Base-by-base conservation (phyloP, 1,140 invertebrate species). In the Heliconius hermathena region DNA sequence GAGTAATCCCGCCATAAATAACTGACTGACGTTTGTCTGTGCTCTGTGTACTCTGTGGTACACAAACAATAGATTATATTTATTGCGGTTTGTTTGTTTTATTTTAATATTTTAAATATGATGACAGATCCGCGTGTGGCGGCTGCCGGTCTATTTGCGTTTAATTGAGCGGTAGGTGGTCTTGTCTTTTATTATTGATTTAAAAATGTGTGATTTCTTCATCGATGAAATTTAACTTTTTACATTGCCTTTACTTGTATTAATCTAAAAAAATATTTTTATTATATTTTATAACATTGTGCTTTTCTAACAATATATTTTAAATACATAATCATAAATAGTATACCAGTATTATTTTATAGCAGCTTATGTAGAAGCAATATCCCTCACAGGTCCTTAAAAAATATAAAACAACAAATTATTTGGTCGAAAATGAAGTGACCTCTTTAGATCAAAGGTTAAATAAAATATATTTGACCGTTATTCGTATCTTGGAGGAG, bases 1-100 rank as follows among this genome's bases (percentile, higher is more conserved):
- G 82, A 83, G 82, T 91, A 91, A 91, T 90, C 90, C 89, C 80
- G 83, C 88, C 85, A 89, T 91, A 91, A 91, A 91, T 90, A 89
- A 88, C 84, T 86, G 88, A 85, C 81, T 87, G 87, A 85, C 86
- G 83, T 83, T 87, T 87, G 81, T 88, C 88, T 91, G 88, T 85
- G 6, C 49, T 52, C 49, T 18, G 49, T 52, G 49, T 46, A 84
- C 81, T 88, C 88, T 91, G 88, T 85, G 84, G 86, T 81, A 60
- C 46, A 76, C 73, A 87, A 84, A 84, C 78, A 84, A 84, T 75
- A 83, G 77, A 79, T 82, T 83, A 77, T 83, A 79, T 75, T 80
- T 80, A 82, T 73, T 75, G 71, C 38, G 74, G 78, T 60, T 70
- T 33, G 72, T 76, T 80, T 75, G 26, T 66, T 66, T 66, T 29